These are phyloP conservation scores for Phacellophora camtschatica DNA, from an alignment of 30 jellyfish, hydroid and myxozoan genomes.

Conservation along the genomic window DNA sequence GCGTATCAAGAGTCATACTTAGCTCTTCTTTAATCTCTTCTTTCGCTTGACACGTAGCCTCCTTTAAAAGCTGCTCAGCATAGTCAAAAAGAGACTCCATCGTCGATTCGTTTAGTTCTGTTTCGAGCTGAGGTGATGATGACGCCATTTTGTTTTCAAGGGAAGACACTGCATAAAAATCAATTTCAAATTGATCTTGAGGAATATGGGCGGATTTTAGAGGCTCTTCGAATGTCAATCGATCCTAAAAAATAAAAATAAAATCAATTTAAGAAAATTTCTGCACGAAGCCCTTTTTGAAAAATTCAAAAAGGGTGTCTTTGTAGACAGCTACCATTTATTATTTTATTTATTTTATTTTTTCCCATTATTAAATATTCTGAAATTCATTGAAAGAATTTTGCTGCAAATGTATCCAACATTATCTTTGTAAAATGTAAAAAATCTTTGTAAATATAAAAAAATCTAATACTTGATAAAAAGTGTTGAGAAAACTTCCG, in stretches of 20 bases:
- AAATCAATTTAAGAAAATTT: too few species aligned
- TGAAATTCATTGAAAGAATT: too few species aligned
- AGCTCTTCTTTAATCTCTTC: conserved; percentile 25
- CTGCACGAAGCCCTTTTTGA: too few species aligned
- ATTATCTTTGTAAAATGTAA: too few species aligned
- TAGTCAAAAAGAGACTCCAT: conserved; percentile 55
- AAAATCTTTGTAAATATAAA: too few species aligned
- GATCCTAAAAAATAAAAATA: conserved; percentile 28
- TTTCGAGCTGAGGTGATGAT: not conserved
- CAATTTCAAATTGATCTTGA: not conserved
- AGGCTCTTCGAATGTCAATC: conserved; percentile 17
- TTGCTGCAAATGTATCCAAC: too few species aligned
- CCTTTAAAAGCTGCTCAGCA: conserved; percentile 44
- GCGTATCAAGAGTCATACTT: not conserved
- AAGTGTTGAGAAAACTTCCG: too few species aligned
- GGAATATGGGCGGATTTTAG: not conserved
- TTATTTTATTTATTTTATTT: too few species aligned
- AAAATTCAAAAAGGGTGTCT: too few species aligned
- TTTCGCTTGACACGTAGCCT: conserved; percentile 57
- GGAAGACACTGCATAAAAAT: not conserved
- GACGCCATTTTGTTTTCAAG: not conserved
- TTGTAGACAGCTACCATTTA: too few species aligned
- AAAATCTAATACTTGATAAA: too few species aligned
- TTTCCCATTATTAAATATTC: too few species aligned
- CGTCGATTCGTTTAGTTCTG: not conserved